Base-by-base conservation (phyloP, 1,140 invertebrate species). In the Marisa cornuarietis region DNA sequence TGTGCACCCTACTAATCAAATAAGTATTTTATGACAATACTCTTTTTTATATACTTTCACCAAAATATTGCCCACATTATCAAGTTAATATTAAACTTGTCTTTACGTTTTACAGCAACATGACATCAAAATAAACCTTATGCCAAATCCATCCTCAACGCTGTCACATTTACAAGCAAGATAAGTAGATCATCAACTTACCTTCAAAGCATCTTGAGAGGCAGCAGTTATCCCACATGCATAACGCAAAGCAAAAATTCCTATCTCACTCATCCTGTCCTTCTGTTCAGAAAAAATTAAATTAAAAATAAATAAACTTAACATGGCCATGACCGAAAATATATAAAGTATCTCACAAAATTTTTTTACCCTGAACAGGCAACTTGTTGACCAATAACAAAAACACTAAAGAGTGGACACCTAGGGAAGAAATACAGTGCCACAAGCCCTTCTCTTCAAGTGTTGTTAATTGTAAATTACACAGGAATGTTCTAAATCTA, bases 211-310 rank as follows among this genome's bases (percentile, higher is more conserved):
- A 31, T 80, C 79, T 20, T 84, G 83, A 26, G 79, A 81, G 65
- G 85, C 78, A 61, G 83, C 83, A 16, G 83, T 71, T 6, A 82
- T 78, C 26, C 83, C 84, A 80, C 65, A 85, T 9, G 83, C 83
- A 81, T 85, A 86, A 58, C 85, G 83, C 52, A 85, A 73, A 58
- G 81, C 74, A 9, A 84, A 71, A 0, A 83, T 31, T 63, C 84
- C 82, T 24, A 78, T 66, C 61, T 77, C 73, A 71, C 79, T 78
- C 71, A 84, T 66, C 13, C 14, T 73, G 10, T 20, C 51, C 20
- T 63, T 24, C 54, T 31, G 49, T 22, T 10, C 1, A 75, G 8
- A 75, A 18, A 26, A 62, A 20, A 49, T 63, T 75, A 13, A 9
- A 18, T 63, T 75, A 13, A 9, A 18, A 54, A 26, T 31, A 7